phyloP scores from a whole-genome alignment of 2,113 vertebrate species.

The Erythrolamprus reginae region DNA sequence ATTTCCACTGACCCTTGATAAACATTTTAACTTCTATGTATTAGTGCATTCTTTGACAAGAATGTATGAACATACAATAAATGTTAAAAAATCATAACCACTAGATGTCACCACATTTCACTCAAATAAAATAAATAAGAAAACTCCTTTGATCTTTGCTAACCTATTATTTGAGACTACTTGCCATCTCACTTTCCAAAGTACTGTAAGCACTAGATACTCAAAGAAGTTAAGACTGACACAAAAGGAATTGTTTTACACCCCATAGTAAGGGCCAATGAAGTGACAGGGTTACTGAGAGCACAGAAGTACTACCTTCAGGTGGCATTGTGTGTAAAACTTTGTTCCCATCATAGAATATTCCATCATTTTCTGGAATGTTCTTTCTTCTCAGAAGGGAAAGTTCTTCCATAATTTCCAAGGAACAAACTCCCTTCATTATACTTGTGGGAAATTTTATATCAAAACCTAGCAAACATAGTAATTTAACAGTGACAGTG shows the following conservation, averaged over 20 bases:
- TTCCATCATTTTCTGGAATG: not conserved
- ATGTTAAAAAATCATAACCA: constrained; percentile 28
- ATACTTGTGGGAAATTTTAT: not conserved
- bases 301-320: not conserved
- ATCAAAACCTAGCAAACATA: not conserved
- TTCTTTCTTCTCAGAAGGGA: not conserved
- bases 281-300: not conserved
- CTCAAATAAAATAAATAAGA: constrained; percentile 1
- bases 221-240: not conserved
- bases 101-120: constrained; percentile 64
- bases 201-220: accelerated
- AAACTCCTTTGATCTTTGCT: not conserved
- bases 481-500: not conserved
- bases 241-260: not conserved
- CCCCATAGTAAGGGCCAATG: not conserved
- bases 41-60: not conserved
- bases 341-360: not conserved
- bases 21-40: not conserved
- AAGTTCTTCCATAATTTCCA: not conserved
- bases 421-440: not conserved
- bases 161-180: not conserved
- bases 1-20: not conserved
- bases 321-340: not conserved
- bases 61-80: not conserved
- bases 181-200: not conserved